These are phyloP conservation scores for Zygogramma bicolorata DNA, from an alignment of 2,888 invertebrate genomes.

Conservation along the genomic window DNA sequence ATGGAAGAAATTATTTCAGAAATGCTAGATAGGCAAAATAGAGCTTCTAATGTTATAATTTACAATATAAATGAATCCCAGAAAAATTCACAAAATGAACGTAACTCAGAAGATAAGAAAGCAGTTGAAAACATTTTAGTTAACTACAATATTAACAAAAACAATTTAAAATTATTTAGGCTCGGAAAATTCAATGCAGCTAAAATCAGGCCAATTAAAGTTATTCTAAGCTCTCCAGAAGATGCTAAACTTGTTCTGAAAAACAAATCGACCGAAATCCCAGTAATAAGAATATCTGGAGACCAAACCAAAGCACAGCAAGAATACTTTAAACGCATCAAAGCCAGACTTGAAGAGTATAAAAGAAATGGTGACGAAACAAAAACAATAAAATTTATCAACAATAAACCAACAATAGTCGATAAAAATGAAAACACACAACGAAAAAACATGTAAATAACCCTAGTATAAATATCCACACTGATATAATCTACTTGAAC, in stretches of 20 bases:
- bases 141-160: background rate
- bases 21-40: constrained; percentile 2
- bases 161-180: background rate
- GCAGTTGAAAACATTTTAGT: background rate
- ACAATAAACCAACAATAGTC: constrained; percentile 2
- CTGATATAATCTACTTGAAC: too few species aligned
- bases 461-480: too few species aligned
- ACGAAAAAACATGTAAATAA: too few species aligned
- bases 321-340: background rate
- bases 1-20: background rate
- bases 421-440: too few species aligned
- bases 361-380: background rate
- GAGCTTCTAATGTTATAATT: background rate
- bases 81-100: background rate
- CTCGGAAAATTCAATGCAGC: background rate
- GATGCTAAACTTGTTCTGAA: background rate
- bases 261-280: background rate
- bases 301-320: background rate
- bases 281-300: constrained; percentile 1
- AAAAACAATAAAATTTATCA: background rate
- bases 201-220: background rate
- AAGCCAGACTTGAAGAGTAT: background rate
- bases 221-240: background rate
- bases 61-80: constrained; percentile 1
- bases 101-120: background rate